Evolutionary conservation across 2,797 vertebrate species (phyloP), one percentile per base, ranked within the genome.

Genomic region (Aeoliscus strigatus): DNA sequence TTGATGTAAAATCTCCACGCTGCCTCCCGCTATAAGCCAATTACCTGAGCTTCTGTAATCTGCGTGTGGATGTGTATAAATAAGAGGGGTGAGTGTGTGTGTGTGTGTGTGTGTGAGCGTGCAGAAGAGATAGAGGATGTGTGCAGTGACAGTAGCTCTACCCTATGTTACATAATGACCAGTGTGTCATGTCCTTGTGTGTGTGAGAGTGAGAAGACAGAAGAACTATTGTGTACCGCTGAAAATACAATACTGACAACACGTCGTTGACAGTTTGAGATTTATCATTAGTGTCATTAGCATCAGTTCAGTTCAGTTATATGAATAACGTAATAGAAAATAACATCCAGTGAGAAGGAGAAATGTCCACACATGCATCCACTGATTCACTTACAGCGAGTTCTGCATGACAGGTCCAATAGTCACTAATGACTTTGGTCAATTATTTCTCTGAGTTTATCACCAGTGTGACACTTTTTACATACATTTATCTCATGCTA

Each of bases 21-120:
- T 74, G 49, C 49, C 39, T 48, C 43, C 41, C 60, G 14, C 64
- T 73, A 41, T 83, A 82, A 86, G 32, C 74, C 75, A 77, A 80
- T 85, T 84, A 82, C 61, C 11, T 65, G 66, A 79, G 64, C 70
- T 79, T 58, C 47, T 55, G 54, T 82, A 82, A 82, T 77, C 73
- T 71, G 51, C 9, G 17, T 73, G 71, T 53, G 43, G 29, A 40
- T 29, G n/a, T 30, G 60, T 66, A 23, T 53, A 39, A 52, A 45
- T 66, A 37, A 59, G 28, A 43, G 14, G 41, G 14, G 36, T 38
- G n/a, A n/a, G 40, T 34, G 30, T 48, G 44, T 63, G 18, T 40
- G 11, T 46, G 55, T 40, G 40, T 23, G 26, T 31, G 46, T 56
- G 43, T 37, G 28, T 15, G 41, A 9, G 23, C 10, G 9, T 11